phyloP scores from a whole-genome alignment of 2,113 vertebrate genomes.

The Martes martes region DNA sequence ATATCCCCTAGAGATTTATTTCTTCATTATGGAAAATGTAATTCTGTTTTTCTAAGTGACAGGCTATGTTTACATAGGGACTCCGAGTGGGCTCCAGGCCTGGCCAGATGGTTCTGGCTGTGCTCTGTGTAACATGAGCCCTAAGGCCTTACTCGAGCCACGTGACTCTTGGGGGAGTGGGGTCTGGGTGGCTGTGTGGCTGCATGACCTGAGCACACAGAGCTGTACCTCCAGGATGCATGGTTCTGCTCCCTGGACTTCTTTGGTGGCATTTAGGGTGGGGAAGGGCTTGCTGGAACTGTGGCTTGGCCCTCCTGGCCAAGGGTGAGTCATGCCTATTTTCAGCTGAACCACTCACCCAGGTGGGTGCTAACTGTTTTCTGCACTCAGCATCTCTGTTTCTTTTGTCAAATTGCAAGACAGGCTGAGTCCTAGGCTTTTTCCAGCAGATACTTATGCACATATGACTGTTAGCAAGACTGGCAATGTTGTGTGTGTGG shows the following conservation, averaged over 20 bases:
- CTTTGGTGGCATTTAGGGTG: neutral
- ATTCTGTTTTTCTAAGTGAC: conserved; percentile 48
- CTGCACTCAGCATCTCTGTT: fast-evolving
- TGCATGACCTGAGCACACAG: neutral
- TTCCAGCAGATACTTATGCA: neutral
- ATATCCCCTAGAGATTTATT: neutral
- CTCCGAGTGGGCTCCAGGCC: neutral
- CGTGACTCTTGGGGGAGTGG: neutral
- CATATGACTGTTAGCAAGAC: neutral
- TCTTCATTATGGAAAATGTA: neutral
- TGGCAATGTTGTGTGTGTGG: too few species aligned
- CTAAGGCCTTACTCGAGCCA: neutral
- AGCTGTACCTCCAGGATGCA: neutral
- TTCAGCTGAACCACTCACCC: neutral
- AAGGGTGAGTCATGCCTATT: conserved; percentile 6
- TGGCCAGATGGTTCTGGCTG: conserved; percentile 68
- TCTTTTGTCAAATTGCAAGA: fast-evolving
- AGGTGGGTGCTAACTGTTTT: neutral
- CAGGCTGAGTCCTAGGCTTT: neutral
- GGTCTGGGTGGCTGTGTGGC: neutral
- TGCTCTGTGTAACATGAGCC: conserved; percentile 5
- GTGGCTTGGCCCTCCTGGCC: neutral
- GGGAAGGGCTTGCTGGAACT: neutral
- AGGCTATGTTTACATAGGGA: conserved; percentile 42
- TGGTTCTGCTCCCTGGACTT: neutral